Conservation (phyloP, 2,797 vertebrate species). For the Lepidocolaptes lacrymiger region DNA sequence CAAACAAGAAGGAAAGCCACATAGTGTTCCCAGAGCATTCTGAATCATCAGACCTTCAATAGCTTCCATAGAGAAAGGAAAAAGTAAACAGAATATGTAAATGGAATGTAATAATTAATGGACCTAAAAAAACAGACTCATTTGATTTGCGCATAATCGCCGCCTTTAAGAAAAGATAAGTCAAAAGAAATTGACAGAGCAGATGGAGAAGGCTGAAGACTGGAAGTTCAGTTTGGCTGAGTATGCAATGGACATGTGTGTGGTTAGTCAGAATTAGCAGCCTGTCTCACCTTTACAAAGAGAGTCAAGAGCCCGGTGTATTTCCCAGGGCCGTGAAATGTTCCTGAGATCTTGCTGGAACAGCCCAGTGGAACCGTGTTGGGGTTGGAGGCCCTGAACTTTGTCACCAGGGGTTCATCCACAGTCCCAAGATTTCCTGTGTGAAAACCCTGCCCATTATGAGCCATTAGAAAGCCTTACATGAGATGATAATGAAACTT, state of each 20-base stretch:
- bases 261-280: neutral
- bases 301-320: neutral
- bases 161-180: neutral
- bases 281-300: neutral
- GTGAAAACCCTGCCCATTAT: neutral
- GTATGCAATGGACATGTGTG: neutral
- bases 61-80: slow-evolving; percentile 27
- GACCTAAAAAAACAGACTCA: slow-evolving; percentile 52
- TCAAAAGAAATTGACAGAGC: slow-evolving; percentile 12
- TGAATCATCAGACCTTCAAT: slow-evolving; percentile 29
- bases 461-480: neutral
- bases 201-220: slow-evolving; percentile 17
- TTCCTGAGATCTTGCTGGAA: neutral
- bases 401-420: neutral
- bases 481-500: neutral
- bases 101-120: slow-evolving; percentile 63
- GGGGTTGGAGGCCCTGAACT: neutral
- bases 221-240: neutral
- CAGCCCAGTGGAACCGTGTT: neutral
- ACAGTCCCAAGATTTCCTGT: neutral
- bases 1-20: slow-evolving; percentile 65
- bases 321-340: neutral
- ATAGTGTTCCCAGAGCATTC: slow-evolving; percentile 64
- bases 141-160: slow-evolving; percentile 49
- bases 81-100: slow-evolving; percentile 69